Percentiles rank a stretch among this genome's conserved stretches.
Conservation (phyloP, 1,140 invertebrate genomes). For the Saccostrea cuccullata region DNA sequence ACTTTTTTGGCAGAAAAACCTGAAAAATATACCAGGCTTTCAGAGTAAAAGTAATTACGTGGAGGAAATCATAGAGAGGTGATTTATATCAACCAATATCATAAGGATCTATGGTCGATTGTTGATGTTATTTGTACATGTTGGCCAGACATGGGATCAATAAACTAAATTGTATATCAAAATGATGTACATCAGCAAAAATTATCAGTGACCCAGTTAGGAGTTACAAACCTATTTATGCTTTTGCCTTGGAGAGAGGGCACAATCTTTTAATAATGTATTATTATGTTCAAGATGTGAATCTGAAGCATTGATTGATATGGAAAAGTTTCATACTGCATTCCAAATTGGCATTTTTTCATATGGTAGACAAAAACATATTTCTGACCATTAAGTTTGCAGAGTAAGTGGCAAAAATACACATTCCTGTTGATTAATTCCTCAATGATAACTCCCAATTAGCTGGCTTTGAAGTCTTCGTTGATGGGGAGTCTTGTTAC, state of each 20-base stretch:
- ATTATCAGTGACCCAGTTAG: neutral
- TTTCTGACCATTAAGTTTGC: too few relatives aligned
- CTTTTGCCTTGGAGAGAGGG: too few relatives aligned
- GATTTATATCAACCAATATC: conserved; percentile 19
- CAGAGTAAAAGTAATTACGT: conserved; percentile 9
- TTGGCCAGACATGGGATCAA: conserved; percentile 4
- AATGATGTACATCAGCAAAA: neutral
- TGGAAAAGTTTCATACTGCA: too few relatives aligned
- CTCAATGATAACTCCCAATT: neutral
- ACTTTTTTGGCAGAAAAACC: neutral
- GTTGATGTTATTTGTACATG: conserved; percentile 24
- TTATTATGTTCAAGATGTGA: too few relatives aligned
- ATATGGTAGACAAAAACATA: too few relatives aligned
- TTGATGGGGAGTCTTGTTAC: neutral
- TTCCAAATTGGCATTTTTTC: too few relatives aligned
- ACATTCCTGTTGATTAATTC: neutral
- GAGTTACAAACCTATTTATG: too few relatives aligned
- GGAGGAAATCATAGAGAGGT: neutral
- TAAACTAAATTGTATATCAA: conserved; percentile 20
- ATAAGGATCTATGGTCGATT: neutral
- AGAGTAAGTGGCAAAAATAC: neutral
- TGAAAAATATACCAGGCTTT: neutral
- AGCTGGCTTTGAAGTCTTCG: neutral
- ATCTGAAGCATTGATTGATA: too few relatives aligned
- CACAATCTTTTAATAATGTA: too few relatives aligned